Percentiles rank a stretch among this genome's conserved stretches.
Evolutionary conservation across 2,888 invertebrate genomes (phyloP).

Genomic region (Noctua pronuba): DNA sequence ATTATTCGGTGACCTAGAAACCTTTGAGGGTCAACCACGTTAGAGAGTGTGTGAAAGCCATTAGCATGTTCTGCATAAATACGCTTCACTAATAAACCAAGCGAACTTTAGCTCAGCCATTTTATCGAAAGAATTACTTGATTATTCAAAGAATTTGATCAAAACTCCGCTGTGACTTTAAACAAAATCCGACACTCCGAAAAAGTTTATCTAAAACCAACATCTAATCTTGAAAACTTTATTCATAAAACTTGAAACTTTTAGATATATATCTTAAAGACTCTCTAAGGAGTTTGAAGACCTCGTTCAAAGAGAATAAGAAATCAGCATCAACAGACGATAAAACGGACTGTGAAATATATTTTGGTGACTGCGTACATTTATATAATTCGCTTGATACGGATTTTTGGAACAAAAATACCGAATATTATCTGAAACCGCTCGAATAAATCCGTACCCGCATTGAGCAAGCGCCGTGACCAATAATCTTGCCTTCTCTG

Average conservation of each 20-base stretch:
- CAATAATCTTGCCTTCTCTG: background rate
- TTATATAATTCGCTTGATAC: conserved; percentile 4
- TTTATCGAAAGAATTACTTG: conserved; percentile 30
- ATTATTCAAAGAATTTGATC: conserved; percentile 22
- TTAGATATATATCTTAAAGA: conserved; percentile 49
- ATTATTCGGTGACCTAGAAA: conserved; percentile 58
- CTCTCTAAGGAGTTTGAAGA: conserved; percentile 48
- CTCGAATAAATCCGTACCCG: background rate
- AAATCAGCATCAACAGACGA: conserved; percentile 40
- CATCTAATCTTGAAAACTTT: conserved; percentile 59
- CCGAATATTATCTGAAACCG: background rate
- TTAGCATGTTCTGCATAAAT: conserved; percentile 42
- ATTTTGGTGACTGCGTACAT: conserved; percentile 11
- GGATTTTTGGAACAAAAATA: background rate
- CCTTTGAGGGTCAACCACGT: conserved; percentile 45
- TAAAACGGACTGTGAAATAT: conserved; percentile 36
- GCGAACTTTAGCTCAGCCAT: background rate
- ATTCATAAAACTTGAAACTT: conserved; percentile 58
- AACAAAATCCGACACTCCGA: conserved; percentile 28
- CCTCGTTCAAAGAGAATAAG: conserved; percentile 31
- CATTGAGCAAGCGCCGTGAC: background rate
- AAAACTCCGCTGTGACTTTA: conserved; percentile 32
- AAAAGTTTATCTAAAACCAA: conserved; percentile 53
- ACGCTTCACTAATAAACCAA: background rate
- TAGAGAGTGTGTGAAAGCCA: conserved; percentile 31